Evolutionary conservation across 2,888 invertebrate genomes (phyloP).

Genomic region (Encarsia formosa): DNA sequence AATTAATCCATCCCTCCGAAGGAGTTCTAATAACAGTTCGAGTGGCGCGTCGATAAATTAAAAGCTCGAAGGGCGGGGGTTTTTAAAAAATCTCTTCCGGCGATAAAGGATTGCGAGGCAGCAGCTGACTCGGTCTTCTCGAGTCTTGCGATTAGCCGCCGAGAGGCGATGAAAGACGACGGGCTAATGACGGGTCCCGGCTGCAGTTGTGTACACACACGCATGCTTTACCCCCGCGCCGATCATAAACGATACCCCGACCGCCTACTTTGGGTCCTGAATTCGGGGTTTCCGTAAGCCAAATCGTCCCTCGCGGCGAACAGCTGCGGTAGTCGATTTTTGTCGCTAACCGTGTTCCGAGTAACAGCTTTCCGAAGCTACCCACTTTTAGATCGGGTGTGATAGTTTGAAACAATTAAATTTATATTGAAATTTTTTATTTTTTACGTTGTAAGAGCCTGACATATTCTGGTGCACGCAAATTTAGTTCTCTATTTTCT

Average conservation of each 20-base stretch:
- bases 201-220: slow-evolving; percentile 46
- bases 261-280: slow-evolving; percentile 28
- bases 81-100: slow-evolving; percentile 24
- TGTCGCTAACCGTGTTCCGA: slow-evolving; percentile 14
- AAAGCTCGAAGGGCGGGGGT: slow-evolving; percentile 1
- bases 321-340: too few relatives aligned
- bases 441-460: too few relatives aligned
- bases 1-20: slow-evolving; percentile 10
- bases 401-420: too few relatives aligned
- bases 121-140: not conserved
- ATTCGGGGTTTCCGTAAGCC: too few relatives aligned
- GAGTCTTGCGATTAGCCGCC: slow-evolving; percentile 15
- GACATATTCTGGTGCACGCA: too few relatives aligned
- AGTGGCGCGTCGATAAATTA: slow-evolving; percentile 9
- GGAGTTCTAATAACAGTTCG: slow-evolving; percentile 19
- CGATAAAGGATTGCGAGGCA: slow-evolving; percentile 13
- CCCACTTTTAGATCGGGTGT: too few relatives aligned
- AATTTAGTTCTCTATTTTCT: too few relatives aligned
- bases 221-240: slow-evolving; percentile 28
- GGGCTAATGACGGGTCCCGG: slow-evolving; percentile 47
- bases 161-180: slow-evolving; percentile 45
- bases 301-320: too few relatives aligned
- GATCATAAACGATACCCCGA: slow-evolving; percentile 4
- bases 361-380: too few relatives aligned
- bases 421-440: too few relatives aligned